phyloP scores from a whole-genome alignment of 2,797 vertebrate genomes.

The Sebastes jordani region DNA sequence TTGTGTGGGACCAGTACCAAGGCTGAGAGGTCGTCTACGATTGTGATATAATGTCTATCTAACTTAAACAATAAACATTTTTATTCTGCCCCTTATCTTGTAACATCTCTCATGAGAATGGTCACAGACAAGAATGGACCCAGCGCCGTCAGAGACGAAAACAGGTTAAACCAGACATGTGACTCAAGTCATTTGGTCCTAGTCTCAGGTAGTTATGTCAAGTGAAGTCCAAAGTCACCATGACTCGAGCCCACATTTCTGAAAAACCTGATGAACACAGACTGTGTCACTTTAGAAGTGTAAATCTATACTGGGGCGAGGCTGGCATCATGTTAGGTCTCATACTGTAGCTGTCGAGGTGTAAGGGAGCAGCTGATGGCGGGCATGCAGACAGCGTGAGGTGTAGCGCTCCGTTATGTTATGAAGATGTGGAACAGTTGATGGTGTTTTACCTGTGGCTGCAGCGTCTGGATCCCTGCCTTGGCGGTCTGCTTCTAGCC shows the following conservation, averaged over 20 bases:
- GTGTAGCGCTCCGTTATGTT: not conserved
- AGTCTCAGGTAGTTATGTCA: too few relatives aligned
- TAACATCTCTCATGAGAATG: not conserved
- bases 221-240: not conserved
- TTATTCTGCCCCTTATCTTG: too few relatives aligned
- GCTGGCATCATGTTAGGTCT: not conserved
- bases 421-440: not conserved
- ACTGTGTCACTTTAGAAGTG: not conserved
- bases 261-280: not conserved
- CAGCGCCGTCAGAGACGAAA: not conserved
- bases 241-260: too few relatives aligned
- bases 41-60: too few relatives aligned
- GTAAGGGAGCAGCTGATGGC: not conserved
- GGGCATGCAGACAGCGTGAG: not conserved
- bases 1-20: too few relatives aligned
- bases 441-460: conserved; percentile 88
- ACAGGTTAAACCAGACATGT: not conserved
- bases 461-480: conserved; percentile 88
- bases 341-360: not conserved
- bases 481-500: conserved; percentile 94
- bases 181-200: not conserved
- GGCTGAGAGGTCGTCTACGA: too few relatives aligned
- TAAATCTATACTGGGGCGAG: not conserved
- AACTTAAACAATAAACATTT: too few relatives aligned
- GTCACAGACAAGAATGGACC: not conserved